Conservation (phyloP, 2,797 vertebrate species). For the Coregonus suidteri region DNA sequence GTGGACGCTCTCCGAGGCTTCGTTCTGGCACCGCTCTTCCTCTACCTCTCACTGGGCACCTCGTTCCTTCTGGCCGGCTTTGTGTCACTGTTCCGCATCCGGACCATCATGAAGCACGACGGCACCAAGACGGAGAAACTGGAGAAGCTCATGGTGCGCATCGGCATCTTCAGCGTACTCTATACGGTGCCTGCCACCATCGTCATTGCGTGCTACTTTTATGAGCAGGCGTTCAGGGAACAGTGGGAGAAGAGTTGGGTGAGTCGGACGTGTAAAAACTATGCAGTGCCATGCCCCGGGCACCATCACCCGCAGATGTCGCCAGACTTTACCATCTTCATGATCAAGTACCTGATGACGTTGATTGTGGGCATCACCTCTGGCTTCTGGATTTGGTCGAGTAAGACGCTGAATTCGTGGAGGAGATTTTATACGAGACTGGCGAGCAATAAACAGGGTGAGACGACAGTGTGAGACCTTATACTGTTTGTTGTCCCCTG, state of each 20-base stretch:
- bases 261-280: conserved; percentile 81
- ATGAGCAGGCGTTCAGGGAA: conserved; percentile 85
- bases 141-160: conserved; percentile 84
- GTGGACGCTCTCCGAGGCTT: conserved; percentile 83
- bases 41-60: conserved; percentile 85
- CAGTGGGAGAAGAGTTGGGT: conserved; percentile 87
- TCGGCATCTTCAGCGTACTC: conserved; percentile 83
- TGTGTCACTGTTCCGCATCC: conserved; percentile 84
- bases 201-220: conserved; percentile 86
- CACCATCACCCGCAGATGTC: conserved; percentile 76
- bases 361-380: conserved; percentile 86
- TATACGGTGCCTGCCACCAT: conserved; percentile 85
- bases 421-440: conserved; percentile 85
- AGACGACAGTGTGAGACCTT: conserved; percentile 79
- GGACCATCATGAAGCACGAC: conserved; percentile 86
- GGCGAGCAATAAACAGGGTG: conserved; percentile 83
- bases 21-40: conserved; percentile 81
- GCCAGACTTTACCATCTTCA: conserved; percentile 85
- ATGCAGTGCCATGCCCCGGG: conserved; percentile 80
- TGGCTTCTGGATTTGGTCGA: conserved; percentile 87
- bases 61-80: conserved; percentile 84
- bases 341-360: conserved; percentile 88
- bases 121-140: conserved; percentile 85
- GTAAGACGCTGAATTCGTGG: conserved; percentile 86
- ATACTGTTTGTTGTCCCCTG: neutral